A percentile compares a stretch with the other conserved stretches of the same genome.
Conservation (phyloP, 1,140 invertebrate species). For the Rhyacophila brunnea region DNA sequence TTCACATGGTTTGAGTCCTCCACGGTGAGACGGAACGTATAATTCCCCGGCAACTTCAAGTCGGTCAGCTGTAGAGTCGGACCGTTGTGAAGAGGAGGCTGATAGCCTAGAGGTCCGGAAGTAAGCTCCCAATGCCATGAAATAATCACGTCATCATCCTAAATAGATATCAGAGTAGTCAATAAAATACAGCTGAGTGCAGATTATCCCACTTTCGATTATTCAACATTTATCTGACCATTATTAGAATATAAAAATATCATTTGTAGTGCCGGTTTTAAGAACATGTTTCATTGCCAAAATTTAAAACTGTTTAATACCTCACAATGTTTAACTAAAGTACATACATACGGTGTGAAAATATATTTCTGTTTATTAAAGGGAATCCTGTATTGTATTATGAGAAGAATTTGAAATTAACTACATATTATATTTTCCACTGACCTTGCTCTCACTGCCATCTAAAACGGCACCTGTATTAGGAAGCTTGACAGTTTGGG, state of each 20-base stretch:
- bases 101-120: constrained; percentile 80
- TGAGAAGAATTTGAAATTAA: not conserved
- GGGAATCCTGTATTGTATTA: no score
- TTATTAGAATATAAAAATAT: no score
- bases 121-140: constrained; percentile 91
- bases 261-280: no score
- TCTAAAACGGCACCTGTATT: constrained; percentile 88
- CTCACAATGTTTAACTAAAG: no score
- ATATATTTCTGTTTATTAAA: no score
- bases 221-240: no score
- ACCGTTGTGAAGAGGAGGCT: constrained; percentile 72
- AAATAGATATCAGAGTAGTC: not conserved
- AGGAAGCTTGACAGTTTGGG: constrained; percentile 83
- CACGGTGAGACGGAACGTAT: constrained; percentile 90
- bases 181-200: not conserved
- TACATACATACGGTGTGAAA: no score
- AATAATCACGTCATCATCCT: constrained; percentile 81
- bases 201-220: no score
- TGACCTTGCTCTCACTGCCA: constrained; percentile 61
- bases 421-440: not conserved
- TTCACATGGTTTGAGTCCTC: constrained; percentile 87
- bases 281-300: no score
- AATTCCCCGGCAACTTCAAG: constrained; percentile 82
- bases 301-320: no score
- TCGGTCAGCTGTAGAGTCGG: constrained; percentile 84